Evolutionary conservation across 2,888 invertebrate genomes (phyloP), one percentile per base, ranked within the genome.

Genomic region (Clepsis dumicolana): DNA sequence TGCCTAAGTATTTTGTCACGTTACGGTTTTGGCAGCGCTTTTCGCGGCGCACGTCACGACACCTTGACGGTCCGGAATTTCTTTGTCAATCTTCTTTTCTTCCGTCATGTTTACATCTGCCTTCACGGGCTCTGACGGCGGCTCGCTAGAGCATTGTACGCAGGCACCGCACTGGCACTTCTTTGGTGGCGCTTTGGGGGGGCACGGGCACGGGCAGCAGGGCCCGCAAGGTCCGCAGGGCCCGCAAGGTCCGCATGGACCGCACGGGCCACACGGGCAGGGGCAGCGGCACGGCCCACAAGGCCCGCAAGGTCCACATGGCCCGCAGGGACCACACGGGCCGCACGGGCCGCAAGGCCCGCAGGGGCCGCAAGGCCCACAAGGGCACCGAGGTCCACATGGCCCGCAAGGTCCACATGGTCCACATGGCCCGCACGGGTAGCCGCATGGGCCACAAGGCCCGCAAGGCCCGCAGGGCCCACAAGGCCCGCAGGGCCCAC

Each of bases 301-400:
- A 0, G 81, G 76, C 0, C 79, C 74, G 18, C 84, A 82, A 0
- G 83, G 82, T 0, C 86, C 84, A n/a, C 86, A 84, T 0, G 88
- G 87, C 0, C 85, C 82, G 35, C 85, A 87, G 0, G 84, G 80
- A 0, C 82, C 80, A 24, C 71, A 57, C 52, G 76, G 75, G 50
- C 62, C 38, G 69, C 74, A 64, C 24, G 77, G 67, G 59, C 75
- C 53, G 7, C 64, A 64, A 0, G 65, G 62, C 7, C 65, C 70
- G 48, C 69, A 69, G 4, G 65, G 41, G 2, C 80, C 77, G 54
- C 80, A 77, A 0, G 80, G 80, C 0, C 75, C 68, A 44, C 69
- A 65, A 4, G 65, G 38, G 0, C 80, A 77, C 53, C 80, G 78
- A 0, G 80, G 77, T 25, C 75, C 76, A 32, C 82, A 78, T 0